Conservation (phyloP, 1,140 invertebrate species). For the Aphidius gifuensis region DNA sequence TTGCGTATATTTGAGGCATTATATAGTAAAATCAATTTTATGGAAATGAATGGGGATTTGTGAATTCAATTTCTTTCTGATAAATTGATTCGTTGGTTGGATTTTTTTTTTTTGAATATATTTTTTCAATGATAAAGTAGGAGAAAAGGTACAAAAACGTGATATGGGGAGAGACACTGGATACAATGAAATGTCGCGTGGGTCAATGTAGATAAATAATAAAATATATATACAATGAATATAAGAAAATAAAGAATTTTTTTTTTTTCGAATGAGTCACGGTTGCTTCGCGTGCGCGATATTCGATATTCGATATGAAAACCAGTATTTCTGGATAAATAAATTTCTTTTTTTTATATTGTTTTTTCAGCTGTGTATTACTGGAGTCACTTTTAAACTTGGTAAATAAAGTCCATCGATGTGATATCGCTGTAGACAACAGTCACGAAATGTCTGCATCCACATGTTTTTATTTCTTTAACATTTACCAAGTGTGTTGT, state of each 20-base stretch:
- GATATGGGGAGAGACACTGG: neutral
- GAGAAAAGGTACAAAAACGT: no score
- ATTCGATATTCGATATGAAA: slow-evolving; percentile 36
- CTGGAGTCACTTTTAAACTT: neutral
- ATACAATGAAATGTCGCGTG: neutral
- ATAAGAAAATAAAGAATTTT: neutral
- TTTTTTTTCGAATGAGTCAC: slow-evolving; percentile 33
- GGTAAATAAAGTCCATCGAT: slow-evolving; percentile 23
- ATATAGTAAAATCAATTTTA: no score
- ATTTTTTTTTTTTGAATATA: no score
- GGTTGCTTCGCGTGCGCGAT: slow-evolving; percentile 29
- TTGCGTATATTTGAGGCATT: no score
- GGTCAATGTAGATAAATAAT: neutral
- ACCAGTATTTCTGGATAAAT: slow-evolving; percentile 27
- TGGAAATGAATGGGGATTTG: no score
- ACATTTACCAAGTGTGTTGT: neutral
- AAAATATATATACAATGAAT: slow-evolving; percentile 11
- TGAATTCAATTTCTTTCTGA: no score
- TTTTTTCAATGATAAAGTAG: no score
- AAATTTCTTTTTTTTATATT: neutral
- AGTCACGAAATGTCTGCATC: slow-evolving; percentile 21
- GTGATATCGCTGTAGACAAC: slow-evolving; percentile 23
- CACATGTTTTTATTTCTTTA: slow-evolving; percentile 1
- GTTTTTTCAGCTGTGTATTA: neutral
- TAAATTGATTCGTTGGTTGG: no score